Evolutionary conservation across 2,888 invertebrate genomes (phyloP).

Genomic region (Hyposoter dolosus): DNA sequence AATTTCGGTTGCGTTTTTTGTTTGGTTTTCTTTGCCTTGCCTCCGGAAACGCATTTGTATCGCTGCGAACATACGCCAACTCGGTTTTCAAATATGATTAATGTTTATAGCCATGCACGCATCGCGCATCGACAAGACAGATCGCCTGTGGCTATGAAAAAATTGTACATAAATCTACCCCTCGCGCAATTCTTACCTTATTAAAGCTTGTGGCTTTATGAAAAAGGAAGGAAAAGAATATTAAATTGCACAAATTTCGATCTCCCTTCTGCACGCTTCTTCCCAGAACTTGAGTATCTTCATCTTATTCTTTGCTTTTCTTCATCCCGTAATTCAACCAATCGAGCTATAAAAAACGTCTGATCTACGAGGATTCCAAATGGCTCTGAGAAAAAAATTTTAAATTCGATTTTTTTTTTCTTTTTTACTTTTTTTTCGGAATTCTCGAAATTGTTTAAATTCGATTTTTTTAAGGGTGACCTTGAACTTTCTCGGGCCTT

Average conservation of each 20-base stretch:
- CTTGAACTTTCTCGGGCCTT: too few species aligned
- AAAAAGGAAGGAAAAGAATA: background rate
- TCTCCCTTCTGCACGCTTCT: background rate
- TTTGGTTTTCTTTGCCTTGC: constrained; percentile 24
- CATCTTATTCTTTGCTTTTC: background rate
- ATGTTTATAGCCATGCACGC: constrained; percentile 37
- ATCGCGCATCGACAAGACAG: constrained; percentile 11
- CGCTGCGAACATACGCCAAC: constrained; percentile 44
- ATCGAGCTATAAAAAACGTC: background rate
- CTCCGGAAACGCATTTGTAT: constrained; percentile 45
- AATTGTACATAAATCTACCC: constrained; percentile 28
- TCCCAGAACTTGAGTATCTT: background rate
- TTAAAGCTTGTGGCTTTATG: background rate
- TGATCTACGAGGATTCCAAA: background rate
- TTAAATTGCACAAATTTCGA: background rate
- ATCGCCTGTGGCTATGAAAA: constrained; percentile 34
- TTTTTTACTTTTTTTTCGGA: too few species aligned
- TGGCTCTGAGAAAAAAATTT: background rate
- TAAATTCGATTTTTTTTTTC: background rate
- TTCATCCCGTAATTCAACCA: background rate
- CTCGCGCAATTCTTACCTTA: constrained; percentile 3
- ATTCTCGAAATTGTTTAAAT: too few species aligned
- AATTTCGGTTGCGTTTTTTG: constrained; percentile 12
- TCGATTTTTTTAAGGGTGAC: too few species aligned
- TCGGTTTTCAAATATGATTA: constrained; percentile 56